These are phyloP conservation scores for Subacronicta megacephala DNA, from an alignment of 2,888 invertebrate species.

Conservation along the genomic window DNA sequence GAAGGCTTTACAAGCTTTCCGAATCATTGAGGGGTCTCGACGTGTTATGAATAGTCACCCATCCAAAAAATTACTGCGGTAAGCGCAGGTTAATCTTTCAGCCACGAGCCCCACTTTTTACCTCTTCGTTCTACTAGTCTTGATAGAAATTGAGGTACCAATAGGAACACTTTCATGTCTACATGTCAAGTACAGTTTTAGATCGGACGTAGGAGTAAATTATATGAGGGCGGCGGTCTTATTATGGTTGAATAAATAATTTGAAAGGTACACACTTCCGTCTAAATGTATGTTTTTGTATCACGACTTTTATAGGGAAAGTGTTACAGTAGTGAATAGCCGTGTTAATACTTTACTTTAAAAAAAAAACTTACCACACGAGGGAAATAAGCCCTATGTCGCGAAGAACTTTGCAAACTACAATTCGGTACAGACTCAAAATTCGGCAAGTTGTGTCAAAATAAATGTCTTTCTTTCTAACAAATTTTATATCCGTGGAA, in stretches of 20 bases:
- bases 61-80: too few species aligned
- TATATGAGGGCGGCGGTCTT: constrained; percentile 21
- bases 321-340: constrained; percentile 19
- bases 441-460: too few species aligned
- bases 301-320: constrained; percentile 8
- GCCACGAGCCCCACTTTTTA: not conserved
- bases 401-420: too few species aligned
- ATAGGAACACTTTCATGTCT: constrained; percentile 25
- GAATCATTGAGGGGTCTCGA: too few species aligned
- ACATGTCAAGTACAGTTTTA: constrained; percentile 54
- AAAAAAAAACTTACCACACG: too few species aligned
- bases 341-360: not conserved
- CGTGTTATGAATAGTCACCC: too few species aligned
- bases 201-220: constrained; percentile 42
- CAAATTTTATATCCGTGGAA: too few species aligned
- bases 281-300: constrained; percentile 26
- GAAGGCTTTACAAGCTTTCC: too few species aligned
- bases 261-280: constrained; percentile 22
- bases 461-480: too few species aligned
- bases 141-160: constrained; percentile 29
- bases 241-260: constrained; percentile 41
- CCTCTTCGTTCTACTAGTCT: constrained; percentile 40
- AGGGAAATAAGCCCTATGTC: too few species aligned
- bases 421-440: too few species aligned
- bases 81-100: too few species aligned